Evolutionary conservation across 1,140 invertebrate species (phyloP).

Genomic region (Lepidotrigona ventralis): DNA sequence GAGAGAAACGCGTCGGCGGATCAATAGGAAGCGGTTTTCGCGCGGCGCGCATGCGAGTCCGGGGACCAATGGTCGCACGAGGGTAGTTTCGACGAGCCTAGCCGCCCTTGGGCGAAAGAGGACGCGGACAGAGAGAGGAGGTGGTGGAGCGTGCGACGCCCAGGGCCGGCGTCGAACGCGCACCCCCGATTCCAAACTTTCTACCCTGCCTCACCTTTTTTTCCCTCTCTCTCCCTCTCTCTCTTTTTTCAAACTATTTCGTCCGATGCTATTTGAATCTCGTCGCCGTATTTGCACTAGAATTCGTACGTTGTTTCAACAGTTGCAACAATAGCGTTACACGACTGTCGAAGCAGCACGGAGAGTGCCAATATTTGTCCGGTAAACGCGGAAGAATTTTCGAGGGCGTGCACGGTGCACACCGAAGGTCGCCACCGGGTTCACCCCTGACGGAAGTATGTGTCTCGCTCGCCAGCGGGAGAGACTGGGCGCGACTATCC

Average conservation of each 20-base stretch:
- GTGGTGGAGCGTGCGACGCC: conserved; percentile 52
- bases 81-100: conserved; percentile 58
- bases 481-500: background rate
- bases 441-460: background rate
- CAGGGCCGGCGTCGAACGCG: conserved; percentile 69
- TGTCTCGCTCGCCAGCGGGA: background rate
- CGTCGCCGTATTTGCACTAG: background rate
- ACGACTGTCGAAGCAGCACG: background rate
- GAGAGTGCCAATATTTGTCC: background rate
- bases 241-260: background rate
- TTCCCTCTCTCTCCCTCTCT: background rate
- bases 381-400: background rate
- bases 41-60: conserved; percentile 56
- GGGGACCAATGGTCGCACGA: conserved; percentile 58
- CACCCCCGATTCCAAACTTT: conserved; percentile 49
- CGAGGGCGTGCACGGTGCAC: background rate
- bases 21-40: conserved; percentile 59
- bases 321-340: background rate
- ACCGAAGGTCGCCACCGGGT: background rate
- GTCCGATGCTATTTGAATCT: background rate
- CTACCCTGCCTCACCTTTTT: background rate
- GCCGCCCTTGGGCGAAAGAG: conserved; percentile 62
- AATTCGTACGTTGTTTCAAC: background rate
- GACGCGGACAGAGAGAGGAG: conserved; percentile 8
- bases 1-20: conserved; percentile 45